Conservation (phyloP, 92 coral and sea anemone species). For the Epizoanthus stellaris region DNA sequence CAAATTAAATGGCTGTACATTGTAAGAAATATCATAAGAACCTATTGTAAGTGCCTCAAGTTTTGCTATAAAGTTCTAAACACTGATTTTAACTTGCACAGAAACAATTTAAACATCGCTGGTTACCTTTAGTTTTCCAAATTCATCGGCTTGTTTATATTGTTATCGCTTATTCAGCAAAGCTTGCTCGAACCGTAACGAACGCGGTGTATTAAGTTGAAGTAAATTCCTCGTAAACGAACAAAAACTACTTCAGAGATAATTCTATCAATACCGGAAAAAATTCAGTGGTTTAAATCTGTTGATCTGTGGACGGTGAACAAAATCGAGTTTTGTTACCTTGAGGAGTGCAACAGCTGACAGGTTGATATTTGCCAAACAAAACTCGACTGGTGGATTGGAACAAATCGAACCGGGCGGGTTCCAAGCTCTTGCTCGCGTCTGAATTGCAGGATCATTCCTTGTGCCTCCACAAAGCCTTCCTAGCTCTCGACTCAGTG, state of each 20-base stretch:
- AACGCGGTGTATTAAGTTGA: too few relatives aligned
- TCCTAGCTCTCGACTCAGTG: background rate
- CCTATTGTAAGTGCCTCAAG: background rate
- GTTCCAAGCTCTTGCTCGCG: background rate
- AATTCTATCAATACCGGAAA: background rate
- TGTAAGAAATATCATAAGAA: background rate
- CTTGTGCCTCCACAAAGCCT: background rate
- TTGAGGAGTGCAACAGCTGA: background rate
- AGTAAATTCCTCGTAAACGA: background rate
- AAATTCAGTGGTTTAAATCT: background rate
- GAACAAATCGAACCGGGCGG: background rate
- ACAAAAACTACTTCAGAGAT: background rate
- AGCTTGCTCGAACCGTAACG: background rate
- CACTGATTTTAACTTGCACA: too few relatives aligned
- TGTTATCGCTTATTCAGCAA: background rate
- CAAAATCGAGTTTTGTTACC: constrained; percentile 3
- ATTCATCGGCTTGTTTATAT: background rate
- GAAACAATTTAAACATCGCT: too few relatives aligned
- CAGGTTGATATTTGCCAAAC: background rate
- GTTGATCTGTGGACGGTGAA: background rate
- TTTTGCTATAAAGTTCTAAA: too few relatives aligned
- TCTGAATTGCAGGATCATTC: background rate
- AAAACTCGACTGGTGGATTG: constrained; percentile 1
- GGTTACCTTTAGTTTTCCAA: background rate
- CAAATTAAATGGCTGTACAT: background rate